Percentiles rank a stretch among this genome's conserved stretches.
Evolutionary conservation across 2,113 vertebrate species (phyloP).

Genomic region (Genyomyrus donnyi): DNA sequence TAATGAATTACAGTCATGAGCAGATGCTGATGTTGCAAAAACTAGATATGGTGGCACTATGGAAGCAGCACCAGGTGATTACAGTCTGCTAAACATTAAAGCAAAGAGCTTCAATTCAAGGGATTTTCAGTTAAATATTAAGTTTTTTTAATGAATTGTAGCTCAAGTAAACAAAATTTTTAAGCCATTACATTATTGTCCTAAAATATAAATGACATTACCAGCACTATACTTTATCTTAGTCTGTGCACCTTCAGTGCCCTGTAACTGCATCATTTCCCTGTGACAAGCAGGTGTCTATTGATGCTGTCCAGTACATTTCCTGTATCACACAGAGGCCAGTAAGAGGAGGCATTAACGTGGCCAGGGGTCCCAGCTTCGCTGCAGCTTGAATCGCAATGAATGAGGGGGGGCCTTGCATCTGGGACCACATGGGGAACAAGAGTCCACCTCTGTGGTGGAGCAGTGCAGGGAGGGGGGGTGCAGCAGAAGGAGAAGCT

Average conservation of each 20-base stretch:
- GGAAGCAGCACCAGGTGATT: not conserved
- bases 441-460: constrained; percentile 36
- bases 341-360: constrained; percentile 92
- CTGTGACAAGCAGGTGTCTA: not conserved
- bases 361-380: constrained; percentile 81
- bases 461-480: not conserved
- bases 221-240: not conserved
- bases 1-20: not conserved
- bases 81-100: not conserved
- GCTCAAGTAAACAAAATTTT: not conserved
- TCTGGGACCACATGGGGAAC: constrained; percentile 36
- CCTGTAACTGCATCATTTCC: not conserved
- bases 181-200: not conserved
- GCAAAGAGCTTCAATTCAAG: not conserved
- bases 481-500: constrained; percentile 31
- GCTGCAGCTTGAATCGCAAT: constrained; percentile 60
- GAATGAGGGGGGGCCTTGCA: constrained; percentile 55
- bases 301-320: not conserved
- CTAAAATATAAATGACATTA: not conserved
- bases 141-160: not conserved
- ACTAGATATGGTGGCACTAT: not conserved
- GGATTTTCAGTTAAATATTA: not conserved
- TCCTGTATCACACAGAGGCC: constrained; percentile 64
- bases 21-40: not conserved
- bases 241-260: not conserved